Percentiles rank a stretch among this genome's conserved stretches.
These are phyloP conservation scores for Drosophila rhopaloa DNA, from an alignment of 1,140 invertebrate species.

Conservation along the genomic window DNA sequence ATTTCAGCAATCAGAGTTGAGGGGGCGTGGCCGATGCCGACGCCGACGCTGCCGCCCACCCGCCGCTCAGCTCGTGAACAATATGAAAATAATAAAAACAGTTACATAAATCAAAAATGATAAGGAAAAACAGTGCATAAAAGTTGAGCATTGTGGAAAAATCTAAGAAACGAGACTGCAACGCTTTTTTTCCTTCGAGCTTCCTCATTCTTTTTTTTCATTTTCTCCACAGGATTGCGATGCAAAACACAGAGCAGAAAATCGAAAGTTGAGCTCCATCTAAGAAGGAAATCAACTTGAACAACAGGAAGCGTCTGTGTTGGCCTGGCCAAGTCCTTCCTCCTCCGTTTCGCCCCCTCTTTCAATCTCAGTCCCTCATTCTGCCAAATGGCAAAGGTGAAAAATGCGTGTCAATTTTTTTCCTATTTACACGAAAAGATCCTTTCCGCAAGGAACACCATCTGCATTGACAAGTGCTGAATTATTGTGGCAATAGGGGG, in stretches of 20 bases:
- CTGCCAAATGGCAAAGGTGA: conserved; percentile 44
- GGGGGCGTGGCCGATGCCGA: not conserved
- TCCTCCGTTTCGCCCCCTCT: not conserved
- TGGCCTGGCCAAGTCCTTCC: conserved; percentile 7
- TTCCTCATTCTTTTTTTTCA: not conserved
- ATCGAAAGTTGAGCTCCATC: conserved; percentile 69
- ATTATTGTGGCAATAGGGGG: conserved; percentile 15
- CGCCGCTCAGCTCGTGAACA: conserved; percentile 50
- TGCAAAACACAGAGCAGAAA: conserved; percentile 53
- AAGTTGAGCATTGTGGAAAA: conserved; percentile 56
- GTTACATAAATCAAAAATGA: conserved; percentile 83
- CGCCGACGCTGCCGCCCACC: conserved; percentile 15
- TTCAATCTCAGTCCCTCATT: conserved; percentile 11
- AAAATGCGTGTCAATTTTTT: conserved; percentile 65
- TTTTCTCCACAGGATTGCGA: conserved; percentile 18
- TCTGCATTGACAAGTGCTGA: conserved; percentile 33
- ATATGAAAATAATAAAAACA: conserved; percentile 84
- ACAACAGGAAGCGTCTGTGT: conserved; percentile 69
- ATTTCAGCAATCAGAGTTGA: conserved; percentile 69
- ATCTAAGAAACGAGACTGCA: conserved; percentile 48
- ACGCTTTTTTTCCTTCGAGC: conserved; percentile 11
- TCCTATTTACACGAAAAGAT: conserved; percentile 32
- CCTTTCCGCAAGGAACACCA: not conserved
- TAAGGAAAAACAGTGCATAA: conserved; percentile 76
- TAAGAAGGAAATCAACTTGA: conserved; percentile 71